phyloP scores from a whole-genome alignment of 2,888 invertebrate genomes.

The Myathropa florea region DNA sequence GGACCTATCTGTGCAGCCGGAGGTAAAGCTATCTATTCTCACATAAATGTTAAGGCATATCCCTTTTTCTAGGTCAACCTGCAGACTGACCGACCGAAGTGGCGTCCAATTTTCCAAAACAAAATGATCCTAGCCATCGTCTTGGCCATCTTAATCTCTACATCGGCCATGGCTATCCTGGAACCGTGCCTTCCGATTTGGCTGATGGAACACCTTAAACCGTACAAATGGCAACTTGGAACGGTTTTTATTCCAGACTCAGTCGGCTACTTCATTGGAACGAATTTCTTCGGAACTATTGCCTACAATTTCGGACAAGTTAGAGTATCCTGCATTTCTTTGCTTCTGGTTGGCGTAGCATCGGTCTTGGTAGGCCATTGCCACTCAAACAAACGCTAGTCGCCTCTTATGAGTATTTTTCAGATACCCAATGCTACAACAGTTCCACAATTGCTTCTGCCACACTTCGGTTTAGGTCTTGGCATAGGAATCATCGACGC shows the following conservation, averaged over 20 bases:
- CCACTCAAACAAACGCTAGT: neutral
- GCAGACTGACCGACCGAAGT: constrained; percentile 79
- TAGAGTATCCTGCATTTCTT: constrained; percentile 84
- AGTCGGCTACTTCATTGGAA: constrained; percentile 90
- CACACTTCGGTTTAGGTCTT: constrained; percentile 90
- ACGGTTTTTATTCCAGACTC: constrained; percentile 93
- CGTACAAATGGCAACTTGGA: constrained; percentile 86
- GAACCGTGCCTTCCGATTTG: constrained; percentile 92
- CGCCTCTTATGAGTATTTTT: neutral
- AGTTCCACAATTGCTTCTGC: constrained; percentile 85
- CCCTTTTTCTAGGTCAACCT: constrained; percentile 65
- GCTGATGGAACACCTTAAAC: constrained; percentile 83
- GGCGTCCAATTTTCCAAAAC: constrained; percentile 84
- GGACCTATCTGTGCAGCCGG: constrained; percentile 78
- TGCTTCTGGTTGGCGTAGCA: constrained; percentile 85
- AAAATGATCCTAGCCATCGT: constrained; percentile 84
- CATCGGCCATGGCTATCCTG: constrained; percentile 90
- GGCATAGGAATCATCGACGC: constrained; percentile 91
- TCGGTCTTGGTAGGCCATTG: constrained; percentile 82
- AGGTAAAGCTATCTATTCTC: constrained; percentile 68
- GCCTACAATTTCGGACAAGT: constrained; percentile 86
- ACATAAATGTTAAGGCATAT: neutral
- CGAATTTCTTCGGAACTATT: constrained; percentile 88
- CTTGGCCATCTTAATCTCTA: constrained; percentile 88
- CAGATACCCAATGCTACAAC: constrained; percentile 85